Conservation (phyloP, 2,113 vertebrate genomes). For the Cyprichromis sp. region DNA sequence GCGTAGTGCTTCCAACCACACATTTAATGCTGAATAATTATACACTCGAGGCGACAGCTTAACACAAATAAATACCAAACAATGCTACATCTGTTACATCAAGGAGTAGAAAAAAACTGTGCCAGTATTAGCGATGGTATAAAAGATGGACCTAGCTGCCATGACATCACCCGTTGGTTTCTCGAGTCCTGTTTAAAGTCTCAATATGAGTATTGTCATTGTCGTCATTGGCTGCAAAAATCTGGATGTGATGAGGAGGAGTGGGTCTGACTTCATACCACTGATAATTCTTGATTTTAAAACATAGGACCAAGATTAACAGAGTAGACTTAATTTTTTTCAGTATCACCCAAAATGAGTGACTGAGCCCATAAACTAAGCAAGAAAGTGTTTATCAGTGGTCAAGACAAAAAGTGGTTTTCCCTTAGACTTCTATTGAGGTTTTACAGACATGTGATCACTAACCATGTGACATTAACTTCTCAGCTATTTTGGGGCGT, state of each 20-base stretch:
- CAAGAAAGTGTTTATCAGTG: neutral
- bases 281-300: neutral
- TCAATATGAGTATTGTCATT: neutral
- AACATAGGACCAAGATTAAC: neutral
- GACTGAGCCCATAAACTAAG: neutral
- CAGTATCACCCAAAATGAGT: neutral
- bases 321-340: neutral
- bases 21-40: neutral
- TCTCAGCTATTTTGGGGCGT: neutral
- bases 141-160: neutral
- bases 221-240: neutral
- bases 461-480: neutral
- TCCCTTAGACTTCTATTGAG: neutral
- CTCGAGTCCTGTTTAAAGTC: neutral
- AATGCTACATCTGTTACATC: neutral
- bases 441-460: neutral
- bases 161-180: neutral
- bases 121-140: neutral
- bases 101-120: neutral
- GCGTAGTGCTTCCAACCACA: neutral
- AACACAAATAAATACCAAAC: neutral
- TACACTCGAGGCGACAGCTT: neutral
- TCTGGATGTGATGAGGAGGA: neutral
- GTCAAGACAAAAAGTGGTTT: neutral
- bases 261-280: neutral